phyloP scores from a whole-genome alignment of 2,797 vertebrate species.

The Epinephelus awoara region DNA sequence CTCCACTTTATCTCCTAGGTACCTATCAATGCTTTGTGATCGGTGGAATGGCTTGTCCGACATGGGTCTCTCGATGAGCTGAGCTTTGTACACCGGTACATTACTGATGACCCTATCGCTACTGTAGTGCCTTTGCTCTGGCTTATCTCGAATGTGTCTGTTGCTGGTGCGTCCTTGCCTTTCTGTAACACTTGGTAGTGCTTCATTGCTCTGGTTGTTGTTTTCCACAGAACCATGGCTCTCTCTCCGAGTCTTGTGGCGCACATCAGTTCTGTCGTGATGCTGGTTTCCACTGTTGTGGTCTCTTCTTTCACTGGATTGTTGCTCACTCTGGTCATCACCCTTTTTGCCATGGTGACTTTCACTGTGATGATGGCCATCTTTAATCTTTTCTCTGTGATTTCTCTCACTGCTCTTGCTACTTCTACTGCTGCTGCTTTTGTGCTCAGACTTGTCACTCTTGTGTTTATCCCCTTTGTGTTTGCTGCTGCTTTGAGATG shows the following conservation, averaged over 20 bases:
- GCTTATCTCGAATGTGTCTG: conserved; percentile 53
- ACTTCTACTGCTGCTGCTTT: conserved; percentile 43
- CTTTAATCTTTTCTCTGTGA: conserved; percentile 52
- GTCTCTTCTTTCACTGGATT: conserved; percentile 7
- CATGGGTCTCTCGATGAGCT: conserved; percentile 36
- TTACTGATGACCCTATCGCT: conserved; percentile 77
- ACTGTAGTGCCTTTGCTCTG: conserved; percentile 68
- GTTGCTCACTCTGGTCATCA: conserved; percentile 21
- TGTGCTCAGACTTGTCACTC: conserved; percentile 70
- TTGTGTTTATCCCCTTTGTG: conserved; percentile 57
- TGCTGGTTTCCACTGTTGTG: conserved; percentile 37
- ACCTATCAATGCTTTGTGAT: conserved; percentile 74
- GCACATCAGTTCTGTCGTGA: conserved; percentile 15
- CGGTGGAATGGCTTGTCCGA: conserved; percentile 51
- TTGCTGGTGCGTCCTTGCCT: conserved; percentile 67
- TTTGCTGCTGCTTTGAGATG: conserved; percentile 65
- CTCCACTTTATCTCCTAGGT: conserved; percentile 59
- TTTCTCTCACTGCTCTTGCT: conserved; percentile 66
- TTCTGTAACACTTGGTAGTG: conserved; percentile 27
- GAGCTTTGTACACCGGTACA: conserved; percentile 79
- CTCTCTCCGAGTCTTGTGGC: conserved; percentile 25
- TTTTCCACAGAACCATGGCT: conserved; percentile 37
- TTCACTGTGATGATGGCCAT: conserved; percentile 40
- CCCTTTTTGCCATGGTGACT: conserved; percentile 19
- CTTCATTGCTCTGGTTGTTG: conserved; percentile 33